Base-by-base conservation (phyloP, 2,888 invertebrate species). In the Torymus auratus region DNA sequence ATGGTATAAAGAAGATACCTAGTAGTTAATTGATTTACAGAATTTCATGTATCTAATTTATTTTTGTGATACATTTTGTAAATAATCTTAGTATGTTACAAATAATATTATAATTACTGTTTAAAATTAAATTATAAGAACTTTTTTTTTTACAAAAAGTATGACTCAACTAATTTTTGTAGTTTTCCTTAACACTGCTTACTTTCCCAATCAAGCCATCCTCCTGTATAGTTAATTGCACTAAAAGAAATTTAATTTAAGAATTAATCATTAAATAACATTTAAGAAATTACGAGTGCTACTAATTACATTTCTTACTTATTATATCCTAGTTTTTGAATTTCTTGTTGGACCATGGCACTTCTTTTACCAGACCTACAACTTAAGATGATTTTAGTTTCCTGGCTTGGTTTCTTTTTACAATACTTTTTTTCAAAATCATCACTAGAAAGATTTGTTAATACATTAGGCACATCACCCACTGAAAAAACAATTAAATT, bases 351-450 rank as follows among this genome's bases (percentile, higher is more conserved):
- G 3, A 95, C 95, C 86, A 91, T 92, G 11, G 91, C 92, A 83
- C 95, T 94, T 86, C 95, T 92, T 85, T 91, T 93, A 12, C 96
- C 96, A 81, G 94, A 92, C 89, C 93, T 94, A 87, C 96, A 96
- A 71, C 94, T 94, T 84, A 96, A 93, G 84, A 96, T 94, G 2
- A 96, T 91, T 85, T 93, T 93, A 2, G 93, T 92, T 61, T 93
- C 89, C 74, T 91, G 88, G 0, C 88, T 82, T 0, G 96, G 96
- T 86, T 95, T 95, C 0, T 91, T 86, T 75, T 92, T 92, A 0
- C 92, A 91, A 87, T 92, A 95, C 79, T 90, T 92, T 56, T 92
- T 85, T 84, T 92, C 85, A 87, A 96, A 96, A 52, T 92, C 92
- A 56, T 92, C 91, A 0, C 92, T 91, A 13, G 92, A 85, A 85